phyloP scores from a whole-genome alignment of 2,113 vertebrate species.

The Channa argus region DNA sequence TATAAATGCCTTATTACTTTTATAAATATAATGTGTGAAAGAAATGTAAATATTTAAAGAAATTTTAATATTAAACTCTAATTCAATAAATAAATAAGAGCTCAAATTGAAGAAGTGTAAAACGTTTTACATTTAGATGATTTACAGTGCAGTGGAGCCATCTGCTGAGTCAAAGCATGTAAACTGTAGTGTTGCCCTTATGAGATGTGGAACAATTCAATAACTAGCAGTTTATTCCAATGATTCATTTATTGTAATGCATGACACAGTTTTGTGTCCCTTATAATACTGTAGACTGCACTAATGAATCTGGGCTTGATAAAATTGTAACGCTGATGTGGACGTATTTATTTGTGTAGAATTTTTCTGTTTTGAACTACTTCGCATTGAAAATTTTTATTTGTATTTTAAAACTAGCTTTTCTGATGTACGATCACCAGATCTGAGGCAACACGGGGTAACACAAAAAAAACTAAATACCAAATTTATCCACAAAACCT shows the following conservation, averaged over 20 bases:
- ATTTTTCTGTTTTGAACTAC: too few species aligned
- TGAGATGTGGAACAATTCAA: neutral
- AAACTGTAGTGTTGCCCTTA: constrained; percentile 1
- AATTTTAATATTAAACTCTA: constrained; percentile 15
- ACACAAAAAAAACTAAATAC: too few species aligned
- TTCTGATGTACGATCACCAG: too few species aligned
- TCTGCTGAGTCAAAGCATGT: neutral
- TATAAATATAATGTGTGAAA: neutral
- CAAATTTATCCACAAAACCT: too few species aligned
- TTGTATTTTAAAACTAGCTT: too few species aligned
- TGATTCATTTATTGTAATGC: neutral
- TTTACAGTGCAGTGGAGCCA: too few species aligned
- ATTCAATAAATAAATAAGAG: neutral
- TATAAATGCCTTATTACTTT: neutral
- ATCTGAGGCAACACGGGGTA: too few species aligned
- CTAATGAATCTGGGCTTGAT: neutral
- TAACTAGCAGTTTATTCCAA: neutral
- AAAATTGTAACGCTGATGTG: neutral
- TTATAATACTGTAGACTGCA: too few species aligned
- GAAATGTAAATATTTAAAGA: too few species aligned
- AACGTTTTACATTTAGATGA: neutral
- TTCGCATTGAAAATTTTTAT: too few species aligned
- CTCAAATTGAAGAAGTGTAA: neutral
- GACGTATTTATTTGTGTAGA: too few species aligned
- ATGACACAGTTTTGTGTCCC: neutral